phyloP scores from a whole-genome alignment of 1,140 invertebrate genomes.

The Plectrocnemia conspersa region DNA sequence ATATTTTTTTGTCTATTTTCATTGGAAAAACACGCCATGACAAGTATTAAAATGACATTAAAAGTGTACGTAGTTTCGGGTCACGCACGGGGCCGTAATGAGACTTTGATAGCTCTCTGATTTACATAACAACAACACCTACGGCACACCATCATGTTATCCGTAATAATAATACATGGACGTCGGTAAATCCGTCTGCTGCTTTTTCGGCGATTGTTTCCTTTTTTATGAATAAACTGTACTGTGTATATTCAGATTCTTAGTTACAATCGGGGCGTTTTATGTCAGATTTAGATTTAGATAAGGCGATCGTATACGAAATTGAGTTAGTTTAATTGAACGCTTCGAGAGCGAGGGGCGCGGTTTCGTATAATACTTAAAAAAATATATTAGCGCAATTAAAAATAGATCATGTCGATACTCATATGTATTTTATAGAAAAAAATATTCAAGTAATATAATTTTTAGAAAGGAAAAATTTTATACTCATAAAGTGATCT shows the following conservation, averaged over 20 bases:
- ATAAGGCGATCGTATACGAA: not conserved
- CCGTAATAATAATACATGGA: slow-evolving; percentile 23
- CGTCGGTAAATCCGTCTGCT: slow-evolving; percentile 12
- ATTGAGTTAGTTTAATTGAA: not conserved
- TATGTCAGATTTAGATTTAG: slow-evolving; percentile 24
- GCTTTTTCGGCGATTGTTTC: slow-evolving; percentile 7
- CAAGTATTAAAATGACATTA: slow-evolving; percentile 19
- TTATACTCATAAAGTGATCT: too few species aligned
- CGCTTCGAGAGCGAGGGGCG: too few species aligned
- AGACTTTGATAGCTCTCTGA: slow-evolving; percentile 30
- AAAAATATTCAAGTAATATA: too few species aligned
- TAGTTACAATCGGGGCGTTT: slow-evolving; percentile 13
- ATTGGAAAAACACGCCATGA: slow-evolving; percentile 18
- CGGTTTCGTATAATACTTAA: too few species aligned
- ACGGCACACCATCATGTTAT: slow-evolving; percentile 10
- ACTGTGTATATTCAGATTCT: too few species aligned
- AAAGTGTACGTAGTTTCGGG: slow-evolving; percentile 13
- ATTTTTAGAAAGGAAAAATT: too few species aligned
- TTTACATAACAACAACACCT: slow-evolving; percentile 32
- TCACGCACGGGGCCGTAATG: slow-evolving; percentile 24
- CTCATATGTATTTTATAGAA: too few species aligned
- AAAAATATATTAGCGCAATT: too few species aligned
- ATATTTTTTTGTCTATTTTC: too few species aligned
- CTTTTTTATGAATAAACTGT: not conserved
- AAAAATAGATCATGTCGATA: too few species aligned